Conservation (phyloP, 2,113 vertebrate species). For the Nothoprocta pentlandii region DNA sequence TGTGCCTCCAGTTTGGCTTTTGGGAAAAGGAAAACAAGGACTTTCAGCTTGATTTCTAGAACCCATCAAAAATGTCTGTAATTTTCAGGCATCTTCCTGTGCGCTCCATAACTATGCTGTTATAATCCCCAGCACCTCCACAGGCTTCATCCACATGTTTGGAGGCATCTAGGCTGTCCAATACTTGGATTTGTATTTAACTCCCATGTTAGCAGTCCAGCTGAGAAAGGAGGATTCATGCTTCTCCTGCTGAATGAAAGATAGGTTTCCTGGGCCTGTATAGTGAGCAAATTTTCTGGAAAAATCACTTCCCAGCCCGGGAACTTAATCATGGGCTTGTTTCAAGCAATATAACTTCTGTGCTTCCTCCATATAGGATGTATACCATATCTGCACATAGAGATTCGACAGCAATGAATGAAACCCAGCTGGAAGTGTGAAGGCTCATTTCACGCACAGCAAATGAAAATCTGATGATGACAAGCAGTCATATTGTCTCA, state of each 20-base stretch:
- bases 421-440: conserved; percentile 78
- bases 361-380: conserved; percentile 58
- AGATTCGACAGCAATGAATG: conserved; percentile 55
- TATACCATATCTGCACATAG: conserved; percentile 68
- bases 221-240: not conserved
- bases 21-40: not conserved
- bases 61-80: not conserved
- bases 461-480: not conserved
- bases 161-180: not conserved
- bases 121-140: not conserved
- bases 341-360: not conserved
- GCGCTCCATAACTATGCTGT: no score
- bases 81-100: not conserved
- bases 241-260: accelerated
- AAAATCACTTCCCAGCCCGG: not conserved
- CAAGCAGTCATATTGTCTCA: not conserved
- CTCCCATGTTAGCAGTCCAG: not conserved
- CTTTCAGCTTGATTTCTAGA: not conserved
- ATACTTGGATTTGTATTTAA: not conserved
- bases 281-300: not conserved
- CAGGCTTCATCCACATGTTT: not conserved
- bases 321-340: not conserved
- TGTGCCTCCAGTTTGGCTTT: not conserved
- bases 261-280: not conserved
- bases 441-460: not conserved